These are phyloP conservation scores for Mycetomoellerius zeteki DNA, from an alignment of 1,140 invertebrate genomes.

Conservation along the genomic window DNA sequence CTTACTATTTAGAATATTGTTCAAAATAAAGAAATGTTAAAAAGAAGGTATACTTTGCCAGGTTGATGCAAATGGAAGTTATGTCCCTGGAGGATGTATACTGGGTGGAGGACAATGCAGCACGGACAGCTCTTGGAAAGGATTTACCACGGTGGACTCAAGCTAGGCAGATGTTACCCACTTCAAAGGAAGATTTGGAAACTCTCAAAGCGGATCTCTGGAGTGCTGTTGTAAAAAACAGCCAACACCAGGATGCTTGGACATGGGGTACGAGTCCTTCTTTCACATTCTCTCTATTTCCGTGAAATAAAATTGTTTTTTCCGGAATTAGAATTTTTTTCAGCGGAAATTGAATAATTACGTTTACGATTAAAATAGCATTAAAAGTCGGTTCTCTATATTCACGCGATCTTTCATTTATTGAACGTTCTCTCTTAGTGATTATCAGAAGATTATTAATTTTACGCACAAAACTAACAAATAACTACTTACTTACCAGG, in stretches of 20 bases:
- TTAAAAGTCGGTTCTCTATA: not conserved
- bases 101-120: conserved; percentile 94
- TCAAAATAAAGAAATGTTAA: not conserved
- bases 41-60: conserved; percentile 78
- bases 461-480: conserved; percentile 40
- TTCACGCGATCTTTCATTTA: not conserved
- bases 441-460: not conserved
- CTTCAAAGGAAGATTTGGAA: conserved; percentile 92
- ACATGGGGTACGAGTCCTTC: conserved; percentile 90
- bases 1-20: not conserved
- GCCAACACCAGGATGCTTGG: conserved; percentile 95
- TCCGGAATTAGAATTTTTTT: not conserved
- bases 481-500: conserved; percentile 84
- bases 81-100: conserved; percentile 95
- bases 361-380: not conserved
- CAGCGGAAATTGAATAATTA: conserved; percentile 2
- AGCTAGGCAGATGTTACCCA: conserved; percentile 92
- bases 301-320: conserved; percentile 12
- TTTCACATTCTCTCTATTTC: not conserved
- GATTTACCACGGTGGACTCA: conserved; percentile 93
- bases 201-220: conserved; percentile 93
- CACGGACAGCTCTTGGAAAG: conserved; percentile 91
- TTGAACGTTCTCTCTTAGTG: not conserved
- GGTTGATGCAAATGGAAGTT: conserved; percentile 93
- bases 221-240: conserved; percentile 94